phyloP scores from a whole-genome alignment of 2,888 invertebrate genomes.

The Drosophila glabriapex region DNA sequence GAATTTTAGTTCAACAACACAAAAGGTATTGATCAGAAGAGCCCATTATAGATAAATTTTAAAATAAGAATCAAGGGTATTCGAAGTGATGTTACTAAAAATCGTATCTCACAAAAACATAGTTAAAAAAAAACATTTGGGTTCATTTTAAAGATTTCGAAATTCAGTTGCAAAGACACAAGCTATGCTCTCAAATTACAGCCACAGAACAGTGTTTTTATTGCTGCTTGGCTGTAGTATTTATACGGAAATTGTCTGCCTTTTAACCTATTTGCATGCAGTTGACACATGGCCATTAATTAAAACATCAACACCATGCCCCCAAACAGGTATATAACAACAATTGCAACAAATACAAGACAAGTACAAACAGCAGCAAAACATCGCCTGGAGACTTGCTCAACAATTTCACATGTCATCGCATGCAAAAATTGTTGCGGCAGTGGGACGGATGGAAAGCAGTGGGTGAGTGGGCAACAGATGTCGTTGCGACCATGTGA shows the following conservation, averaged over 20 bases:
- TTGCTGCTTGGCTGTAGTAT: slow-evolving; percentile 21
- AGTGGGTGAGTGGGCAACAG: slow-evolving; percentile 4
- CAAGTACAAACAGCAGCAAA: slow-evolving; percentile 47
- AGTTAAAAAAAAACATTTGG: too few relatives aligned
- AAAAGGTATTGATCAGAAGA: neutral
- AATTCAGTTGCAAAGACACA: neutral
- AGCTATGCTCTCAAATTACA: neutral
- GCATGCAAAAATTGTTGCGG: slow-evolving; percentile 62
- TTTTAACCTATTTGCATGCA: slow-evolving; percentile 64
- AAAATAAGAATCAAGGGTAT: neutral
- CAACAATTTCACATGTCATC: slow-evolving; percentile 76
- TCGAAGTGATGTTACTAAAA: neutral
- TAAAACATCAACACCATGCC: slow-evolving; percentile 63
- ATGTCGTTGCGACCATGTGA: slow-evolving; percentile 37
- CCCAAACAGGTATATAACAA: slow-evolving; percentile 5
- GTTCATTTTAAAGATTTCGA: neutral
- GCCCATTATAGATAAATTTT: neutral
- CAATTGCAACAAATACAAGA: slow-evolving; percentile 29
- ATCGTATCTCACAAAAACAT: too few relatives aligned
- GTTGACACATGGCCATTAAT: slow-evolving; percentile 70
- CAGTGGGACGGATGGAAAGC: neutral
- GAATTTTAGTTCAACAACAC: neutral
- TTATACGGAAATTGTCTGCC: slow-evolving; percentile 52
- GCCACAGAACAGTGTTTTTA: slow-evolving; percentile 12
- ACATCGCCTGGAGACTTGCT: slow-evolving; percentile 68